Percentiles rank a stretch among this genome's conserved stretches.
phyloP scores from a whole-genome alignment of 2,797 vertebrate species.

The Ctenopoma kingsleyae region DNA sequence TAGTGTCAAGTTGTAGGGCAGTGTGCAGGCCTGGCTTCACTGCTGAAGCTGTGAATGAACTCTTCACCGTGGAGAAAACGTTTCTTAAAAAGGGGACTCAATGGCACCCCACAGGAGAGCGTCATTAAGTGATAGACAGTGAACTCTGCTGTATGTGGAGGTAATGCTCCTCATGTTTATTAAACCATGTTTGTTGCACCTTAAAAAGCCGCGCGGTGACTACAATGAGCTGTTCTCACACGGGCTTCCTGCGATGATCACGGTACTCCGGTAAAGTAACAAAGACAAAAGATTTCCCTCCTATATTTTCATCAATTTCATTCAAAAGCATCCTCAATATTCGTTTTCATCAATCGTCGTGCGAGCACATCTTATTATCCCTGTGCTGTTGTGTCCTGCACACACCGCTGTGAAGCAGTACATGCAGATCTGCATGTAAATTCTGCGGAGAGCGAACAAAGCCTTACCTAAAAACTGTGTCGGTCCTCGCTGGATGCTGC shows the following conservation, averaged over 20 bases:
- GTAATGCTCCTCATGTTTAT: background rate
- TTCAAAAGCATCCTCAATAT: background rate
- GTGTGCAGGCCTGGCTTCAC: slow-evolving; percentile 48
- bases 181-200: background rate
- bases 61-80: slow-evolving; percentile 13
- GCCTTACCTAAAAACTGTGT: slow-evolving; percentile 69
- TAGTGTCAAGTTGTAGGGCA: slow-evolving; percentile 51
- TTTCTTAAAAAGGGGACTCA: background rate
- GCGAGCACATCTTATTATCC: slow-evolving; percentile 33
- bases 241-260: background rate
- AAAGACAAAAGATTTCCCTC: slow-evolving; percentile 24
- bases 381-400: slow-evolving; percentile 37
- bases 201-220: background rate
- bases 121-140: background rate
- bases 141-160: slow-evolving; percentile 16
- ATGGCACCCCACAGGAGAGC: background rate
- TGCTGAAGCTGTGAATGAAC: slow-evolving; percentile 37
- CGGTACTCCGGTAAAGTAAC: slow-evolving; percentile 18
- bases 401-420: slow-evolving; percentile 55
- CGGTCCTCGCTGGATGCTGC: slow-evolving; percentile 55
- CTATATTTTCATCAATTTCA: background rate
- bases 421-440: slow-evolving; percentile 45
- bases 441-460: slow-evolving; percentile 66
- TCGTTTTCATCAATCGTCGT: background rate
- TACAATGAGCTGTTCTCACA: slow-evolving; percentile 20